A percentile compares a stretch with the other conserved stretches of the same genome.
Conservation (phyloP, 2,888 invertebrate genomes). For the Bembecia ichneumoniformis region DNA sequence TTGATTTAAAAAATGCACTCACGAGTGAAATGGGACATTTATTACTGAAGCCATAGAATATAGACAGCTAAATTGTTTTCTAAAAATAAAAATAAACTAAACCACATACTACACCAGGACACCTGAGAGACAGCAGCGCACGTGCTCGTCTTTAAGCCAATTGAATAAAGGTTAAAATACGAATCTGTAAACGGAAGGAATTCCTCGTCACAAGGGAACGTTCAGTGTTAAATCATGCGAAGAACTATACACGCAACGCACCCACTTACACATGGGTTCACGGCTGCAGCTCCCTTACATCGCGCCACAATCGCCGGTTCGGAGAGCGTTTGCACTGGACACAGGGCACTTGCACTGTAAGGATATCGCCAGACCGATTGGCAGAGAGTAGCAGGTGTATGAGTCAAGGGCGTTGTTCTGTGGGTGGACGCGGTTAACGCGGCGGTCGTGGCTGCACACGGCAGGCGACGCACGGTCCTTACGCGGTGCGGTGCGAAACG, state of each 20-base stretch:
- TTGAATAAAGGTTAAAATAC: constrained; percentile 52
- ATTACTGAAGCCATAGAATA: too few relatives aligned
- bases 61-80: too few relatives aligned
- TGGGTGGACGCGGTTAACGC: constrained; percentile 1
- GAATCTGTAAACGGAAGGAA: constrained; percentile 18
- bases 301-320: constrained; percentile 79
- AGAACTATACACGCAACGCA: constrained; percentile 48
- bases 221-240: constrained; percentile 46
- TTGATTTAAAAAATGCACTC: constrained; percentile 17
- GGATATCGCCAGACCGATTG: constrained; percentile 17
- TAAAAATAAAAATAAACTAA: too few relatives aligned
- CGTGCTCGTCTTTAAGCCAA: constrained; percentile 51
- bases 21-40: too few relatives aligned
- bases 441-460: constrained; percentile 23
- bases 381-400: constrained; percentile 9
- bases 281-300: constrained; percentile 64
- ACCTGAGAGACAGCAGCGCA: constrained; percentile 40
- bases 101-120: too few relatives aligned
- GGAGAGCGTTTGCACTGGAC: constrained; percentile 72
- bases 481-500: constrained; percentile 36
- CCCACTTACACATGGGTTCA: constrained; percentile 68
- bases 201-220: constrained; percentile 18
- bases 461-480: constrained; percentile 18
- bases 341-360: constrained; percentile 72
- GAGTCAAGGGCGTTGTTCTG: constrained; percentile 24